Percentiles rank a stretch among this genome's conserved stretches.
Evolutionary conservation across 2,113 vertebrate genomes (phyloP).

Genomic region (Rhodinocichla rosea): DNA sequence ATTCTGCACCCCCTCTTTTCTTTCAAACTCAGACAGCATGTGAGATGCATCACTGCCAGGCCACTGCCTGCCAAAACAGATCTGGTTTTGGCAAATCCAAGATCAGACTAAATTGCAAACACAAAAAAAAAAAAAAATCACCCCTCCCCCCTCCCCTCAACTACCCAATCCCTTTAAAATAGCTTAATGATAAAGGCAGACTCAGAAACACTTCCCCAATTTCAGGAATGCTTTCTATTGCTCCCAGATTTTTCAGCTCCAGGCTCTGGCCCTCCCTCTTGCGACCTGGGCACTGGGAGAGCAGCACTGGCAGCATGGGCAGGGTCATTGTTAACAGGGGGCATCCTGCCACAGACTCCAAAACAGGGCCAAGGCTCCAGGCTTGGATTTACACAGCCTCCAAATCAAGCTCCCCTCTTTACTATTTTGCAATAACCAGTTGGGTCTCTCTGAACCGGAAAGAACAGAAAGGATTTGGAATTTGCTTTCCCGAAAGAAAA

Average conservation of each 20-base stretch:
- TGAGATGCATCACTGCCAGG: constrained; percentile 48
- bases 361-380: neutral
- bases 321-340: neutral
- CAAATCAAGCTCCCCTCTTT: neutral
- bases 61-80: constrained; percentile 55
- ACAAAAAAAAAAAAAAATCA: neutral
- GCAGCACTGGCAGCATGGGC: neutral
- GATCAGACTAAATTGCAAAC: constrained; percentile 40
- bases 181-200: constrained; percentile 72
- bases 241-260: constrained; percentile 5
- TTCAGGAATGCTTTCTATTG: constrained; percentile 50
- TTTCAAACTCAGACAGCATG: constrained; percentile 15
- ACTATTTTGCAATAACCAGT: neutral
- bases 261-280: neutral
- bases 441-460: neutral
- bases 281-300: fast-evolving
- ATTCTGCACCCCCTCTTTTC: neutral
- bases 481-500: neutral
- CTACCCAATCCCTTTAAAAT: constrained; percentile 44
- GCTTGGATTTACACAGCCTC: neutral
- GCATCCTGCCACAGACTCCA: neutral
- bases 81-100: constrained; percentile 55
- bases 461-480: neutral
- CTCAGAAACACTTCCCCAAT: constrained; percentile 56
- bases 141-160: neutral